Percentiles rank a stretch among this genome's conserved stretches.
Conservation (phyloP, 2,888 invertebrate species). For the Chelonus formosanus region DNA sequence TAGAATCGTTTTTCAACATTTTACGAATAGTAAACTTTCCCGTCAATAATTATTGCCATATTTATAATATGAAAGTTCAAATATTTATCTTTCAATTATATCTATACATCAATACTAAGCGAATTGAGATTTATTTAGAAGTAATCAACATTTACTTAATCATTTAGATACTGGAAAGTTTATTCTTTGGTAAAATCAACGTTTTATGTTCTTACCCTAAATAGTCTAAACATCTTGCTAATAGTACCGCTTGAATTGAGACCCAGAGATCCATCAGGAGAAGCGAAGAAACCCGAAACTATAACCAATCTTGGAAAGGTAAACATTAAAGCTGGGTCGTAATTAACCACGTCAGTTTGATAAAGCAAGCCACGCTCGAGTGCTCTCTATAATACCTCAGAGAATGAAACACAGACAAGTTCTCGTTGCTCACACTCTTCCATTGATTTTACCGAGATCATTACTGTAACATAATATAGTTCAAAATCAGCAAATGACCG, state of each 20-base stretch:
- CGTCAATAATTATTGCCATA: too few relatives aligned
- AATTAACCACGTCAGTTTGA: constrained; percentile 94
- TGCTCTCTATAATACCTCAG: constrained; percentile 91
- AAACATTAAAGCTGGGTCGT: constrained; percentile 98
- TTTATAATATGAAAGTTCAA: too few relatives aligned
- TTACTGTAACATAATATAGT: constrained; percentile 96
- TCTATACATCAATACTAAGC: too few relatives aligned
- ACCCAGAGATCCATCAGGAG: constrained; percentile 91
- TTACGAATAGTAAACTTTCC: too few relatives aligned
- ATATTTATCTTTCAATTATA: too few relatives aligned
- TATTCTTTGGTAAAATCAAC: too few relatives aligned
- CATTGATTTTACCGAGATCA: constrained; percentile 98
- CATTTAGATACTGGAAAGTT: too few relatives aligned
- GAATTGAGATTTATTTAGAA: too few relatives aligned
- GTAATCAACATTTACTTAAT: too few relatives aligned
- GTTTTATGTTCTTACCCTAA: constrained; percentile 69
- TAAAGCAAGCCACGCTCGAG: constrained; percentile 82
- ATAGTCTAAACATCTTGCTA: constrained; percentile 94
- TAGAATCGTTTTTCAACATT: too few relatives aligned
- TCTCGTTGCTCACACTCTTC: constrained; percentile 97
- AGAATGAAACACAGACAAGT: constrained; percentile 95
- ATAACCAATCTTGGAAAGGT: constrained; percentile 97
- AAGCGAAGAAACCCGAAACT: constrained; percentile 91
- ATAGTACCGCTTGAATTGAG: constrained; percentile 72
- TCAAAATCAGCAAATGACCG: constrained; percentile 97